phyloP scores from a whole-genome alignment of 2,797 vertebrate species.

The Numenius phaeopus region DNA sequence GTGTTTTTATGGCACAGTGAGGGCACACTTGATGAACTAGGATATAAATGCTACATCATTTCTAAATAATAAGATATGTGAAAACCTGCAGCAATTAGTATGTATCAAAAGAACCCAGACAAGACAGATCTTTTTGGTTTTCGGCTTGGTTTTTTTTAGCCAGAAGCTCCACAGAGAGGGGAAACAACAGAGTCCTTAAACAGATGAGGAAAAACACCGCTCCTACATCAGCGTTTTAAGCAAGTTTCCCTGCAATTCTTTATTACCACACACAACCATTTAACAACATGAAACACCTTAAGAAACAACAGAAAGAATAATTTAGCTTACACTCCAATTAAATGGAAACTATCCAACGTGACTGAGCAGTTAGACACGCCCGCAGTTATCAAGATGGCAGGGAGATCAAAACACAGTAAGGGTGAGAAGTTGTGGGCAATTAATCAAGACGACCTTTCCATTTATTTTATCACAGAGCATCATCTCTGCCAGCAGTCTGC shows the following conservation, averaged over 20 bases:
- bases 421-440: not conserved
- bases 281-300: not conserved
- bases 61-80: not conserved
- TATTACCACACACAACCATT: not conserved
- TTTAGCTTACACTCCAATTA: not conserved
- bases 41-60: not conserved
- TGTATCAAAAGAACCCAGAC: not conserved
- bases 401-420: not conserved
- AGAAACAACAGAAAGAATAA: not conserved
- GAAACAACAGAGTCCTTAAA: not conserved
- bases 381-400: not conserved
- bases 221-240: not conserved
- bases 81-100: not conserved
- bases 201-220: not conserved
- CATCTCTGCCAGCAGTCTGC: not conserved
- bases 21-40: not conserved
- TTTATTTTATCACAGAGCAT: not conserved
- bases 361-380: accelerated
- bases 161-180: not conserved
- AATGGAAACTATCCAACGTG: not conserved
- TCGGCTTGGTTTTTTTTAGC: not conserved
- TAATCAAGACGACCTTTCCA: not conserved
- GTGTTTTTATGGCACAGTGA: not conserved
- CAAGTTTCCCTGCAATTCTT: not conserved
- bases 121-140: not conserved